phyloP scores from a whole-genome alignment of 2,888 invertebrate species.

The Aleiodes testaceus region DNA sequence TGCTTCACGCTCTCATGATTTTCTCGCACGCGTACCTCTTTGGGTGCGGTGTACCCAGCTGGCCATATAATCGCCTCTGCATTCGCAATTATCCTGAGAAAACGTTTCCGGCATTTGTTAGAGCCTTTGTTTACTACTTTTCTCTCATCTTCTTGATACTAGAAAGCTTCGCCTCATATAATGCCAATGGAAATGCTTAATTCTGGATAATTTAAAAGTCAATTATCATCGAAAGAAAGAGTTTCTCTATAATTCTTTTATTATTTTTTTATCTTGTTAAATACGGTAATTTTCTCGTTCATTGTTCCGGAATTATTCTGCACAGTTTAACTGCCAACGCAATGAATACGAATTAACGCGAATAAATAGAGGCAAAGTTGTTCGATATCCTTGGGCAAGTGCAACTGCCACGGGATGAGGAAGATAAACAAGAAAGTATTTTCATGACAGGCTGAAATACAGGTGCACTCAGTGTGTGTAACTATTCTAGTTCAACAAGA shows the following conservation, averaged over 20 bases:
- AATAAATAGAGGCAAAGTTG: conserved; percentile 24
- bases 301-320: neutral
- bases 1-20: conserved; percentile 55
- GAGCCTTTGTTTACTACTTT: conserved; percentile 21
- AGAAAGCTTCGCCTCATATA: conserved; percentile 13
- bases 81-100: conserved; percentile 48
- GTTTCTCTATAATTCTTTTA: too few relatives aligned
- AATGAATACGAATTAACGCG: conserved; percentile 27
- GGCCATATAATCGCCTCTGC: conserved; percentile 45
- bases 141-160: conserved; percentile 12
- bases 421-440: conserved; percentile 24
- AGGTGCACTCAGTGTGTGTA: conserved; percentile 5
- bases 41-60: conserved; percentile 27
- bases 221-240: too few relatives aligned
- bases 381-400: conserved; percentile 15
- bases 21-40: conserved; percentile 43
- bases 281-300: neutral
- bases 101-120: conserved; percentile 45
- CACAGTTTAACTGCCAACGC: conserved; percentile 5
- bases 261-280: neutral
- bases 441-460: conserved; percentile 26
- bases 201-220: too few relatives aligned
- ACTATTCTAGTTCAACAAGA: conserved; percentile 2
- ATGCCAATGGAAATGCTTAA: neutral
- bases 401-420: neutral